Conservation (phyloP, 2,113 vertebrate genomes). For the Cyanoliseus patagonus region DNA sequence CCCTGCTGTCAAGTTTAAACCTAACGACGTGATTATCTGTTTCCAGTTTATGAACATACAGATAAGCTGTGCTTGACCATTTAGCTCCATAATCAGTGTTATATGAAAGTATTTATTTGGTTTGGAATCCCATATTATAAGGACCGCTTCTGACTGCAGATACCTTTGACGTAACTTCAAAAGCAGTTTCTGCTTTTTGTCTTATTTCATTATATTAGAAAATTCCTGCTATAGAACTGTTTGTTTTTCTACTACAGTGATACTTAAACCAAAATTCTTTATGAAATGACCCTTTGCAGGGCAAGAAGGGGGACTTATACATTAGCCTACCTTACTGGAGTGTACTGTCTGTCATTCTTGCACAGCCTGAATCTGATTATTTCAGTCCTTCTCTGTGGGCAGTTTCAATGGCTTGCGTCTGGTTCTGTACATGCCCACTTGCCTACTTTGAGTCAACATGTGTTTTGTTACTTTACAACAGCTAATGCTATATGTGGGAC, state of each 20-base stretch:
- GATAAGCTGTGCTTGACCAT: background rate
- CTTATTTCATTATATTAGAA: background rate
- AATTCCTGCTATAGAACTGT: background rate
- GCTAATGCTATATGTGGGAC: fast-evolving
- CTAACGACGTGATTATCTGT: background rate
- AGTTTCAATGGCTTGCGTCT: background rate
- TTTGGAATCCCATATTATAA: background rate
- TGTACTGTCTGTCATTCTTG: background rate
- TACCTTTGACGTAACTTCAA: background rate
- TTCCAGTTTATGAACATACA: background rate
- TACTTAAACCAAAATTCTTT: background rate
- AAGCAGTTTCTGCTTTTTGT: background rate
- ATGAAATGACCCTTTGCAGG: background rate
- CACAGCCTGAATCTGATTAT: too few relatives aligned
- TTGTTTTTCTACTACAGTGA: background rate
- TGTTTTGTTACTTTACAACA: background rate
- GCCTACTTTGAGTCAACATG: fast-evolving
- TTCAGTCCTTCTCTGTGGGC: background rate
- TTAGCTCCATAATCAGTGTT: background rate
- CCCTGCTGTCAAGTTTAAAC: background rate
- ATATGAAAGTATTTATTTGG: background rate
- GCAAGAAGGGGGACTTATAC: fast-evolving
- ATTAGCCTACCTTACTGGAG: background rate
- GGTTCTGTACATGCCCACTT: background rate
- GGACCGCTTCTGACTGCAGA: background rate